Conservation (phyloP, 2,888 invertebrate genomes). For the Elegia similella region DNA sequence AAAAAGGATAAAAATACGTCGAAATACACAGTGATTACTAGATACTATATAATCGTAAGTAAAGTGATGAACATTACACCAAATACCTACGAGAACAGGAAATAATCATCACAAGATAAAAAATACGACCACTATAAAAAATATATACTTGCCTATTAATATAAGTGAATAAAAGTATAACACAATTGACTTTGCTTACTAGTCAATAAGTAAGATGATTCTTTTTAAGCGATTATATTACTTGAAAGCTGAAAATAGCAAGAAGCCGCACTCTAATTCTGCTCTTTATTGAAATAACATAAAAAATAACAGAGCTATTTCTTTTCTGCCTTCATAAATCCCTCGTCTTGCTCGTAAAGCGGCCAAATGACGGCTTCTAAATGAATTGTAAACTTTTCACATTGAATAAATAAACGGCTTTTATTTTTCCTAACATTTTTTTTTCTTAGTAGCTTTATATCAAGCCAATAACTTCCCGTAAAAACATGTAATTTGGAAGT, state of each 20-base stretch:
- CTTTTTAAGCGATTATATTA: neutral
- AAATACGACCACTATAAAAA: no score
- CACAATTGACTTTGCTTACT: neutral
- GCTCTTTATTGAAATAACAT: slow-evolving; percentile 9
- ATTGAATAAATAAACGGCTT: slow-evolving; percentile 29
- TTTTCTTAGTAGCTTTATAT: no score
- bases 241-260: neutral
- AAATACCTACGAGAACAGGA: no score
- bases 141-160: no score
- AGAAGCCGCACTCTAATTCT: neutral
- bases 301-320: slow-evolving; percentile 12
- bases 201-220: neutral
- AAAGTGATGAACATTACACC: no score
- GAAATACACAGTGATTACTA: no score
- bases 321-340: slow-evolving; percentile 14
- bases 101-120: no score
- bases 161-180: neutral
- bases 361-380: slow-evolving; percentile 13
- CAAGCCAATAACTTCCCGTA: no score
- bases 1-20: no score
- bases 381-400: slow-evolving; percentile 28
- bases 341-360: slow-evolving; percentile 12
- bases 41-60: no score
- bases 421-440: slow-evolving; percentile 23
- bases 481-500: no score